A percentile compares a stretch with the other conserved stretches of the same genome.
Evolutionary conservation across 2,113 vertebrate genomes (phyloP).

Genomic region (Triplophysa dalaica): DNA sequence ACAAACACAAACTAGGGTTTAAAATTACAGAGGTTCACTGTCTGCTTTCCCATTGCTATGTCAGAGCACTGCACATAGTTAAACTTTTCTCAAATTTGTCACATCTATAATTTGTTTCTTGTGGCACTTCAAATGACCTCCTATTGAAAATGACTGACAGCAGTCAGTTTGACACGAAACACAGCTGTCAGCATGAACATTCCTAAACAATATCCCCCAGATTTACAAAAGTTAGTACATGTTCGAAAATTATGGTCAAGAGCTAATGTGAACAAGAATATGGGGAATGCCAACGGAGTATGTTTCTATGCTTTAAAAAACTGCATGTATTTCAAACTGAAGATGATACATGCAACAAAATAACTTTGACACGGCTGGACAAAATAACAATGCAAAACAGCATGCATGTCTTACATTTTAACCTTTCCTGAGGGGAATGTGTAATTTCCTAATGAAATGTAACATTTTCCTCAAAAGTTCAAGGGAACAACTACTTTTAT

Average conservation of each 20-base stretch:
- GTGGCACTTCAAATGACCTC: no score
- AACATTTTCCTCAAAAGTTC: not conserved
- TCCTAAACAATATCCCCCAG: not conserved
- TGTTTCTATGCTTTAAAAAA: not conserved
- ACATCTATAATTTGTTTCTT: not conserved
- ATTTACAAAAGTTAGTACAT: not conserved
- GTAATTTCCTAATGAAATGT: not conserved
- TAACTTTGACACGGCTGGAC: not conserved
- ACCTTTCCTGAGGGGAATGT: not conserved
- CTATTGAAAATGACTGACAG: no score
- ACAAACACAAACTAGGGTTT: not conserved
- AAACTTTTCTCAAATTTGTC: not conserved
- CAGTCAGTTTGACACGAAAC: no score
- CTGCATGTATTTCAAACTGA: slow-evolving; percentile 6
- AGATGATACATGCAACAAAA: not conserved
- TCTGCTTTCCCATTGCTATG: no score
- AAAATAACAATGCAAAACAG: slow-evolving; percentile 2
- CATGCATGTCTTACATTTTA: not conserved
- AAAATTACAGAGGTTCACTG: no score
- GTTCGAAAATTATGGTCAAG: not conserved
- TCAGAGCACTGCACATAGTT: no score
- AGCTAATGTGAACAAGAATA: not conserved
- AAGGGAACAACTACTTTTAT: not conserved
- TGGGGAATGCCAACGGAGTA: not conserved
- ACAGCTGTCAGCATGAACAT: not conserved